A percentile compares a stretch with the other conserved stretches of the same genome.
Evolutionary conservation across 2,113 vertebrate genomes (phyloP).

Genomic region (Ageneiosus marmoratus): DNA sequence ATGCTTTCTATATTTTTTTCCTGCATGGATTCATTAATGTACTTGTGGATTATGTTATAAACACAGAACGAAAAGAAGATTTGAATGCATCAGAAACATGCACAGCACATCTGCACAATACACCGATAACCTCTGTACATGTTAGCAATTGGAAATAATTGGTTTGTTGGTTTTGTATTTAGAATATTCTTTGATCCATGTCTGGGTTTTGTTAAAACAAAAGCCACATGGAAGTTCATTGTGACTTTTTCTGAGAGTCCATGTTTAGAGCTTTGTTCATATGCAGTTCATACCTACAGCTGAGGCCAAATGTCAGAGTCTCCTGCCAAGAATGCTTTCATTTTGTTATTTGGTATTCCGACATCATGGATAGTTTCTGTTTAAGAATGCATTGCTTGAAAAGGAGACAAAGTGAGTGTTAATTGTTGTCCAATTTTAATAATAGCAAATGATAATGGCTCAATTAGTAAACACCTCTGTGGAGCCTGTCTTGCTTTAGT

Average conservation of each 20-base stretch:
- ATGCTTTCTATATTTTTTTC: neutral
- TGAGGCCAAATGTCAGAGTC: neutral
- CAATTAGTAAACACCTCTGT: neutral
- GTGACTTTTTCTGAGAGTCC: neutral
- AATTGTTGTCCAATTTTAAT: neutral
- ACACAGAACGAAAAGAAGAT: neutral
- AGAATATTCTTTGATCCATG: neutral
- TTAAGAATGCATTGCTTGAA: neutral
- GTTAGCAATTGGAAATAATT: neutral
- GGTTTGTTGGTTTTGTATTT: neutral
- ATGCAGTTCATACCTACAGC: neutral
- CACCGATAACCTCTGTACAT: neutral
- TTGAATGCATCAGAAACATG: neutral
- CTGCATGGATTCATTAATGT: neutral
- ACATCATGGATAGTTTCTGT: neutral
- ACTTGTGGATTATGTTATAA: neutral
- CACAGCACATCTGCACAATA: neutral
- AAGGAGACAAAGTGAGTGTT: neutral
- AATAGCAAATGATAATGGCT: neutral
- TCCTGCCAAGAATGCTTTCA: constrained; percentile 1
- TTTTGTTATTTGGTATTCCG: neutral
- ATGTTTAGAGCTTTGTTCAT: neutral
- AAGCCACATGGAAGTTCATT: neutral
- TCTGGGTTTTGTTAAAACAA: neutral
- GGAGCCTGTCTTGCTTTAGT: neutral